Percentiles rank a stretch among this genome's conserved stretches.
phyloP scores from a whole-genome alignment of 2,888 invertebrate species.

The Clitarchus hookeri region DNA sequence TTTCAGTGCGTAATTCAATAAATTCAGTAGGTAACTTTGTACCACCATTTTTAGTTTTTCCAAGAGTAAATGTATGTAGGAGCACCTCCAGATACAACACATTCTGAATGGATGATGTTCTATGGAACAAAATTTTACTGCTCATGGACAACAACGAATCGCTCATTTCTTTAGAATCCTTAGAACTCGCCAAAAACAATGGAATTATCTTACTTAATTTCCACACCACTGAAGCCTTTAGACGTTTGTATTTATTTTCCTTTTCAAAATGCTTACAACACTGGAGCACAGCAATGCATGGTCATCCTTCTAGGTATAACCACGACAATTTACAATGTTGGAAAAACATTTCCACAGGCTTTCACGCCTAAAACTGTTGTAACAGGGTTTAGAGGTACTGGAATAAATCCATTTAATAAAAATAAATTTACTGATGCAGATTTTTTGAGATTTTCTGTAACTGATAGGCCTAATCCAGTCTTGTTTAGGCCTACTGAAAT shows the following conservation, averaged over 20 bases:
- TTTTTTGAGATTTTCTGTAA: not conserved
- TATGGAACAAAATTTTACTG: not conserved
- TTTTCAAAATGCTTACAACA: slow-evolving; percentile 33
- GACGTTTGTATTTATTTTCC: slow-evolving; percentile 28
- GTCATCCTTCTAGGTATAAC: slow-evolving; percentile 45
- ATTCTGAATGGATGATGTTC: not conserved
- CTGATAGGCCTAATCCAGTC: not conserved
- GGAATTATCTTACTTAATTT: not conserved
- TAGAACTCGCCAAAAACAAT: not conserved
- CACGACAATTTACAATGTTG: slow-evolving; percentile 46
- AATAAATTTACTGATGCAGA: not conserved
- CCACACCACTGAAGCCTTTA: slow-evolving; percentile 34
- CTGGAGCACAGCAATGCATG: slow-evolving; percentile 39
- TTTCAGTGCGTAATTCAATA: not conserved
- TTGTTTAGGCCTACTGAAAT: too few species aligned
- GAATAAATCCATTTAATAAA: slow-evolving; percentile 24
- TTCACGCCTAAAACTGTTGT: slow-evolving; percentile 35
- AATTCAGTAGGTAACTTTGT: not conserved
- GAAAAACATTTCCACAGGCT: slow-evolving; percentile 38
- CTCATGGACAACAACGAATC: not conserved
- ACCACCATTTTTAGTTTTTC: not conserved
- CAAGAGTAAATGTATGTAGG: not conserved
- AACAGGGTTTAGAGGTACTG: not conserved
- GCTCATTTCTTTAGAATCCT: not conserved
- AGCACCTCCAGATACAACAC: not conserved